Evolutionary conservation across 1,140 invertebrate genomes (phyloP), one percentile per base, ranked within the genome.

Genomic region (Drosophila chauvacae): DNA sequence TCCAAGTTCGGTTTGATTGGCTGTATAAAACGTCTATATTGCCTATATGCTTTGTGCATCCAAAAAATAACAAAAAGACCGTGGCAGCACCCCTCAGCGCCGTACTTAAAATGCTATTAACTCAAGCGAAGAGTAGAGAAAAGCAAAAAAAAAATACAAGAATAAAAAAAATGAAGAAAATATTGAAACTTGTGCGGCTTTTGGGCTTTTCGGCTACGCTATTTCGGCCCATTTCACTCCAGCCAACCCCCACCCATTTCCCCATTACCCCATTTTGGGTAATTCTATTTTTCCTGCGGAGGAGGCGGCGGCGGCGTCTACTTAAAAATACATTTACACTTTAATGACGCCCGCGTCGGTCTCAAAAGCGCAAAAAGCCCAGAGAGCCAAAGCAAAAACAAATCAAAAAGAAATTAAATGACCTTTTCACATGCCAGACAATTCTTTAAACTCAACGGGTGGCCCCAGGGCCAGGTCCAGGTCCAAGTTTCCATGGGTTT

Each of bases 301-400:
- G 65, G 44, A 51, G 60, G 66, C 18, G n/a, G 3, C 41, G 61
- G 47, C 50, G 59, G 56, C 74, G 77, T 78, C 84, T 85, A 90
- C 85, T 90, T 90, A 90, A 90, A 90, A 90, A 90, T 90, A 90
- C 85, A 90, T 90, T 90, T 90, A 90, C 85, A 90, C 85, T 90
- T 90, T 90, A 88, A 88, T 90, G 85, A 87, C 69, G 70, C 14
- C 75, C 57, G 70, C 47, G 59, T 56, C 26, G 41, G 62, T 63
- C 44, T 55, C 50, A 53, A 68, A 48, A 39, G 60, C 42, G 64
- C 33, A 30, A 73, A 45, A 28, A 39, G 28, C 59, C 56, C 56
- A 30, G 9, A n/a, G 41, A 41, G 30, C n/a, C 62, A 45, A 44
- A 50, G 55, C 44, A 71, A 80, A 80, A 88, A 90, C 85, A 90